Evolutionary conservation across 2,797 vertebrate species (phyloP).

Genomic region (Hippoglossus hippoglossus): DNA sequence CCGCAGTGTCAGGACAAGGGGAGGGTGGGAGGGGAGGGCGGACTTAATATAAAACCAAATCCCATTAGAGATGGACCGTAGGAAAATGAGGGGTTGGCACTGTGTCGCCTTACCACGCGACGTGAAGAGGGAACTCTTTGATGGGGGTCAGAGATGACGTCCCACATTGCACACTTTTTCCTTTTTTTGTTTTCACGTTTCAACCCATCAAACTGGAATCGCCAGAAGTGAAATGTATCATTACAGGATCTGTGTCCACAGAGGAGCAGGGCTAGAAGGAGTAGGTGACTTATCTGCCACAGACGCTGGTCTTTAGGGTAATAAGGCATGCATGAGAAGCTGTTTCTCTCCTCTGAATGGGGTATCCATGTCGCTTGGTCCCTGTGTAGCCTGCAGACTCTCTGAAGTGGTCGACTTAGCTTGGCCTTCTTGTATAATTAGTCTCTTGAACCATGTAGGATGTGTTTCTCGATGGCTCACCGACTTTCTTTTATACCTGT

Average conservation of each 20-base stretch:
- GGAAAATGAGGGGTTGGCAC: conserved; percentile 83
- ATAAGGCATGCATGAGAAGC: conserved; percentile 89
- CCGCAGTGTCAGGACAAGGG: conserved; percentile 72
- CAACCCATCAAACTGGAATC: conserved; percentile 77
- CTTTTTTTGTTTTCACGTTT: conserved; percentile 78
- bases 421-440: conserved; percentile 86
- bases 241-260: conserved; percentile 83
- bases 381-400: conserved; percentile 78
- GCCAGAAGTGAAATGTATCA: conserved; percentile 88
- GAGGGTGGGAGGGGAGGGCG: conserved; percentile 64
- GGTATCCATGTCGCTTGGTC: conserved; percentile 80
- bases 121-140: conserved; percentile 81
- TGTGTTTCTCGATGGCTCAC: conserved; percentile 70
- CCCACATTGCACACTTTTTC: conserved; percentile 67
- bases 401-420: conserved; percentile 78
- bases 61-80: conserved; percentile 85
- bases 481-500: conserved; percentile 58
- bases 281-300: conserved; percentile 85
- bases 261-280: conserved; percentile 81
- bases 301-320: conserved; percentile 83
- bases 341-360: conserved; percentile 80
- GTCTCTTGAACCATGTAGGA: conserved; percentile 82
- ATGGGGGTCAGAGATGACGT: conserved; percentile 86
- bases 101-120: conserved; percentile 72
- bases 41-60: conserved; percentile 87